These are phyloP conservation scores for Catostylus mosaicus DNA, from an alignment of 30 jellyfish, hydroid and myxozoan species.

Conservation along the genomic window DNA sequence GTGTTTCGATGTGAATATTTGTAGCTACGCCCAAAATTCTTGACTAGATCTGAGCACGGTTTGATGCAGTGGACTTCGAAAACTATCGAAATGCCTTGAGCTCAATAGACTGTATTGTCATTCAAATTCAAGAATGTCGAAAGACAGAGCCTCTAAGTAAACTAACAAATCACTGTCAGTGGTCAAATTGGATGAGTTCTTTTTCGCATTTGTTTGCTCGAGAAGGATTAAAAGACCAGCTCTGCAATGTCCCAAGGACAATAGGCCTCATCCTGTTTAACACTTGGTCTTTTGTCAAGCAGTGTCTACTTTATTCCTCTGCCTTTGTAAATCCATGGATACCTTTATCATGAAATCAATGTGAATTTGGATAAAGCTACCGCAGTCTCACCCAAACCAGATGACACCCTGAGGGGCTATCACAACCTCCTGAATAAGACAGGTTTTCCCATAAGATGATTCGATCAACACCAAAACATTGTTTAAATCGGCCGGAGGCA, in stretches of 20 bases:
- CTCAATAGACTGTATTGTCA: conserved; percentile 30
- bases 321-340: conserved; percentile 5
- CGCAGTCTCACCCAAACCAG: not conserved
- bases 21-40: conserved; percentile 6
- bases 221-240: conserved; percentile 8
- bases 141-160: conserved; percentile 26
- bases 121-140: conserved; percentile 18
- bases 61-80: not conserved
- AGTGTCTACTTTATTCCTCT: conserved; percentile 13
- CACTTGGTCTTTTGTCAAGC: not conserved
- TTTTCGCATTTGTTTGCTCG: conserved; percentile 7
- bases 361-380: not conserved
- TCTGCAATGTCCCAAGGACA: not conserved
- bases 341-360: not conserved
- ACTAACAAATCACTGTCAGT: conserved; percentile 8
- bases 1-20: not conserved
- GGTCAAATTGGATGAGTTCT: conserved; percentile 31
- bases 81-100: conserved; percentile 31
- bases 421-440: too few relatives aligned
- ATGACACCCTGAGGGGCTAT: not conserved
- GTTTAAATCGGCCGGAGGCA: too few relatives aligned
- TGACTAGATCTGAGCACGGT: not conserved
- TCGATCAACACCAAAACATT: too few relatives aligned
- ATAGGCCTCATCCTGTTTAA: conserved; percentile 31
- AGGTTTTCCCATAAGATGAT: too few relatives aligned